A percentile compares a stretch with the other conserved stretches of the same genome.
Evolutionary conservation across 2,888 invertebrate species (phyloP).

Genomic region (Plagodis dolabraria): DNA sequence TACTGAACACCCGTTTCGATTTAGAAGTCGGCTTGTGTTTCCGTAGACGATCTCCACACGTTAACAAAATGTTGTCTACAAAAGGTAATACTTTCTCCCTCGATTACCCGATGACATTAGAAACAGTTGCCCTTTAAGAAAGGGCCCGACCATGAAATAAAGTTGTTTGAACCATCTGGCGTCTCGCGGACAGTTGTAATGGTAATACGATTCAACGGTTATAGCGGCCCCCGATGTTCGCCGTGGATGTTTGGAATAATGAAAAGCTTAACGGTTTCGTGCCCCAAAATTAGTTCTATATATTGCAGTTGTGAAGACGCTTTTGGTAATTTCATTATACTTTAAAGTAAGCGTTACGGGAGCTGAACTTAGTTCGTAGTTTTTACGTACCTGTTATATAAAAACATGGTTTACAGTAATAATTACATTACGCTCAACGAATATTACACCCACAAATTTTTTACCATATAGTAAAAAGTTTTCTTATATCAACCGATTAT

Average conservation of each 20-base stretch:
- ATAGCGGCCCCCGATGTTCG: slow-evolving; percentile 66
- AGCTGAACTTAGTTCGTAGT: too few species aligned
- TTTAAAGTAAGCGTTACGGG: neutral
- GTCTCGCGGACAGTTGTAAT: slow-evolving; percentile 78
- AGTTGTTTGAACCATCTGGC: slow-evolving; percentile 80
- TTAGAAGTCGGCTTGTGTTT: too few species aligned
- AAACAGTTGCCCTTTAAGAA: slow-evolving; percentile 47
- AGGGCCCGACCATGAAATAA: slow-evolving; percentile 67
- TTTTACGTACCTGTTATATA: too few species aligned
- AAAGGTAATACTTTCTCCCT: slow-evolving; percentile 11
- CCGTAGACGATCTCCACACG: too few species aligned
- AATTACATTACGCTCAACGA: too few species aligned
- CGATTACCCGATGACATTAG: slow-evolving; percentile 42
- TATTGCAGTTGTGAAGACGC: slow-evolving; percentile 40
- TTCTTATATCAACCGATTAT: too few species aligned
- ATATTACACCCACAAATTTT: too few species aligned
- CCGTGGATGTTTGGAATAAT: slow-evolving; percentile 72
- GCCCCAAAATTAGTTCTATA: slow-evolving; percentile 72
- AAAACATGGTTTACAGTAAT: too few species aligned
- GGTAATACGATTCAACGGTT: slow-evolving; percentile 83
- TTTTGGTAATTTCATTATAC: slow-evolving; percentile 17
- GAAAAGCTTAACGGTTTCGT: slow-evolving; percentile 73
- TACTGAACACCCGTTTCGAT: too few species aligned
- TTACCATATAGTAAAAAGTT: too few species aligned
- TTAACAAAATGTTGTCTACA: neutral